Percentiles rank a stretch among this genome's conserved stretches.
Conservation (phyloP, 2,888 invertebrate genomes). For the Clivina fossor region DNA sequence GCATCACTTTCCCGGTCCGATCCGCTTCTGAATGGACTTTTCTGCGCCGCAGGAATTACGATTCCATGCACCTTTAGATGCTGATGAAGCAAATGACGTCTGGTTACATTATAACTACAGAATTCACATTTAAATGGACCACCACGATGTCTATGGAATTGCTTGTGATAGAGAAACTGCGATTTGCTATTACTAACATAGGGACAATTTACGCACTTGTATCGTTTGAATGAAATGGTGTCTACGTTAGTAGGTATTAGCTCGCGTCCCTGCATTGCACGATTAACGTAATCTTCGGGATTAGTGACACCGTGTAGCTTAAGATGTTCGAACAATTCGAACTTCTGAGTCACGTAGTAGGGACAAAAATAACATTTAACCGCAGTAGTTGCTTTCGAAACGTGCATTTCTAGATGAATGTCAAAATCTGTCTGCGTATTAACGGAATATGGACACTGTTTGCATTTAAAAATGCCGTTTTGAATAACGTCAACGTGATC, state of each 20-base stretch:
- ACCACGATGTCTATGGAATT: conserved; percentile 75
- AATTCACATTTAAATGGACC: conserved; percentile 78
- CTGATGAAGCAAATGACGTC: conserved; percentile 78
- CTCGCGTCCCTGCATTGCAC: conserved; percentile 24
- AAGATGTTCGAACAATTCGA: conserved; percentile 69
- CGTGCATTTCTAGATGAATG: conserved; percentile 70
- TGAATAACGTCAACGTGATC: conserved; percentile 51
- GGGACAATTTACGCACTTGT: conserved; percentile 78
- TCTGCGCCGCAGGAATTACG: conserved; percentile 55
- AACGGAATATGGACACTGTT: conserved; percentile 72
- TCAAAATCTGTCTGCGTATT: conserved; percentile 62
- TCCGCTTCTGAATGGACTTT: conserved; percentile 19
- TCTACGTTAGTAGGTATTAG: conserved; percentile 43
- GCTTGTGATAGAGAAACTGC: conserved; percentile 83
- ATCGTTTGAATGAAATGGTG: conserved; percentile 61
- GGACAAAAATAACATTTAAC: conserved; percentile 82
- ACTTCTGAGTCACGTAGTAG: conserved; percentile 72
- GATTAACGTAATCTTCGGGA: conserved; percentile 59
- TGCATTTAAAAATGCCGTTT: conserved; percentile 57
- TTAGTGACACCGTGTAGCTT: conserved; percentile 64
- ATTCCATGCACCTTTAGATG: conserved; percentile 77
- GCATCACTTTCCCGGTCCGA: conserved; percentile 39
- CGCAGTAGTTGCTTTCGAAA: conserved; percentile 66
- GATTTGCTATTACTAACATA: conserved; percentile 85
- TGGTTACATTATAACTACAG: conserved; percentile 82